These are phyloP conservation scores for Dicyrtoma fusca DNA, from an alignment of 2,888 invertebrate genomes.

Conservation along the genomic window DNA sequence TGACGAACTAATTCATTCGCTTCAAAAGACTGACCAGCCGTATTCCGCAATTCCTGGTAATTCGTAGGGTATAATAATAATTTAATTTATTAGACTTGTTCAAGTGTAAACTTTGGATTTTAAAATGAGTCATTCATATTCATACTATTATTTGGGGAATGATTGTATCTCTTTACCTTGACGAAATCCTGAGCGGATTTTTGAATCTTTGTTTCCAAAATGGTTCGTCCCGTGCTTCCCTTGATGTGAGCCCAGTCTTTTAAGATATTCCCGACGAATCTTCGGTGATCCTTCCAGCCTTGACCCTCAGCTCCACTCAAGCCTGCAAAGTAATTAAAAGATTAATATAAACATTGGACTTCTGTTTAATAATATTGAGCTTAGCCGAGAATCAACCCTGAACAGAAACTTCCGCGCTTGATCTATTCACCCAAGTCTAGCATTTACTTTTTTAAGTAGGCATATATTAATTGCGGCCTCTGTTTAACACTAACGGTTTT, in stretches of 20 bases:
- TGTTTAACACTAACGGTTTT: too few species aligned
- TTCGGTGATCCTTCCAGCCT: conserved; percentile 81
- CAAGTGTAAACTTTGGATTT: background rate
- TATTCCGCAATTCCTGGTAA: conserved; percentile 27
- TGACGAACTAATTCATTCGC: conserved; percentile 63
- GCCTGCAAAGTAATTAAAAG: conserved; percentile 65
- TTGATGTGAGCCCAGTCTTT: conserved; percentile 68
- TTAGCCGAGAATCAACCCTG: too few species aligned
- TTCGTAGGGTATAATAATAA: background rate
- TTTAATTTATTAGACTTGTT: conserved; percentile 1
- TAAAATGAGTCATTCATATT: background rate
- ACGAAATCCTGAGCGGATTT: conserved; percentile 62
- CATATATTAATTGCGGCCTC: too few species aligned
- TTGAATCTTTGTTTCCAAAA: conserved; percentile 70
- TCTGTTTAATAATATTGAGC: too few species aligned
- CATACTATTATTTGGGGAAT: background rate
- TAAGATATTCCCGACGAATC: conserved; percentile 72
- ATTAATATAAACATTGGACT: too few species aligned
- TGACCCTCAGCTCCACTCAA: conserved; percentile 80
- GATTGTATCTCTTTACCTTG: conserved; percentile 41
- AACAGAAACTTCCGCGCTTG: too few species aligned
- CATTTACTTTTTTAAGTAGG: too few species aligned
- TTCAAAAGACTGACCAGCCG: conserved; percentile 25
- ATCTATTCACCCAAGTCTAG: too few species aligned
- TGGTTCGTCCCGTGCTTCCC: conserved; percentile 61